Percentiles rank a stretch among this genome's conserved stretches.
phyloP scores from a whole-genome alignment of 2,113 vertebrate species.

The Burhinus oedicnemus region DNA sequence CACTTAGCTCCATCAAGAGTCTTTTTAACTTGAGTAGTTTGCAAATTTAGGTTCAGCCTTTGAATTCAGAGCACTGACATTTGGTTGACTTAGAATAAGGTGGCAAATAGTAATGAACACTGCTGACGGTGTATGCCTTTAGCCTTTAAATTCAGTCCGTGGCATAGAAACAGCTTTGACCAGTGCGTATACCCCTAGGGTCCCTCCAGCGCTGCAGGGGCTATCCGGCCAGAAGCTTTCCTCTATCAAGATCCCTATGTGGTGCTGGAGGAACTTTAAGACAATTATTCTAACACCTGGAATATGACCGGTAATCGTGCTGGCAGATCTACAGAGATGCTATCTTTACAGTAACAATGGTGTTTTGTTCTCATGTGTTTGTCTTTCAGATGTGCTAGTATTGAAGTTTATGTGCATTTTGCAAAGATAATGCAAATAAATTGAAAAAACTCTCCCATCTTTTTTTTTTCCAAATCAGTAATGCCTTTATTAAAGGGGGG shows the following conservation, averaged over 20 bases:
- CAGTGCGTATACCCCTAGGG: neutral
- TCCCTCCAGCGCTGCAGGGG: neutral
- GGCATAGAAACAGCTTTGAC: neutral
- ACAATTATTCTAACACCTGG: neutral
- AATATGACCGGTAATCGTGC: neutral
- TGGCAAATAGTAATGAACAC: neutral
- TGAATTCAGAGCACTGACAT: neutral
- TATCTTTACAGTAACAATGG: neutral
- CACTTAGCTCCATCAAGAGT: neutral
- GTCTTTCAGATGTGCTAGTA: neutral
- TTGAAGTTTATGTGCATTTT: neutral
- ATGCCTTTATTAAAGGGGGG: neutral
- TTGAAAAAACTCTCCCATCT: neutral
- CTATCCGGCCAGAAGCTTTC: neutral
- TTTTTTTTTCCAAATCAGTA: neutral
- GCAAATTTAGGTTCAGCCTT: neutral
- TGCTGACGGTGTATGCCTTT: accelerated
- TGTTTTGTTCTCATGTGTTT: neutral
- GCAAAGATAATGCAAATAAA: neutral
- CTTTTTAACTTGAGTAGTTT: neutral
- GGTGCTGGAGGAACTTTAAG: neutral
- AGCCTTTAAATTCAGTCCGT: neutral
- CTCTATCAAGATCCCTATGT: neutral
- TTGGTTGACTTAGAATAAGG: neutral
- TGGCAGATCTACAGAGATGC: neutral